A percentile compares a stretch with the other conserved stretches of the same genome.
Conservation (phyloP, 2,888 invertebrate species). For the Heliconius sara region DNA sequence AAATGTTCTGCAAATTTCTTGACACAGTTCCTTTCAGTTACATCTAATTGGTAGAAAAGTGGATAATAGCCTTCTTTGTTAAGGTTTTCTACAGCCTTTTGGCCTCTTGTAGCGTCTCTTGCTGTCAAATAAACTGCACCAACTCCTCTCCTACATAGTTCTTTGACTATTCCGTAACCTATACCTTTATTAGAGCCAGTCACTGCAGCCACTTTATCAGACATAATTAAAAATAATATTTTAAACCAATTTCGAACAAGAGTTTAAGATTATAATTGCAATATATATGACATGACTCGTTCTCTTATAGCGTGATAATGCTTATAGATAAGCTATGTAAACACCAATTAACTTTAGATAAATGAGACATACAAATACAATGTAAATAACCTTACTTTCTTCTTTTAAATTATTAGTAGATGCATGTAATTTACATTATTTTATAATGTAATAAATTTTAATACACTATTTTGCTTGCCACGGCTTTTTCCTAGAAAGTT, state of each 20-base stretch:
- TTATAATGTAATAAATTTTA: too few relatives aligned
- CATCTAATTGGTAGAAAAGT: slow-evolving; percentile 54
- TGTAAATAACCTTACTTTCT: neutral
- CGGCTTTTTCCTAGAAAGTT: too few relatives aligned
- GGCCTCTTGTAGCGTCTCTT: slow-evolving; percentile 80
- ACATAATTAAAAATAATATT: neutral
- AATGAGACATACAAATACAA: neutral
- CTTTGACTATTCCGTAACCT: slow-evolving; percentile 24
- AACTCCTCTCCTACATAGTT: slow-evolving; percentile 63
- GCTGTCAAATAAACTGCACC: slow-evolving; percentile 87
- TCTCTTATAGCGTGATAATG: slow-evolving; percentile 2
- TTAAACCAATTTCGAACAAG: neutral
- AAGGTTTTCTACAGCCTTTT: slow-evolving; percentile 79
- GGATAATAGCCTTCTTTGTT: slow-evolving; percentile 76
- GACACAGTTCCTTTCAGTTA: slow-evolving; percentile 53
- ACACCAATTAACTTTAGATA: slow-evolving; percentile 1
- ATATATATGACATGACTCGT: neutral
- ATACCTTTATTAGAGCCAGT: slow-evolving; percentile 21
- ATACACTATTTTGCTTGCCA: too few relatives aligned
- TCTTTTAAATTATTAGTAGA: neutral
- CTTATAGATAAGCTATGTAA: slow-evolving; percentile 1
- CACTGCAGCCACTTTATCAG: slow-evolving; percentile 11
- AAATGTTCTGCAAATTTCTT: slow-evolving; percentile 51
- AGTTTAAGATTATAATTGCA: neutral
- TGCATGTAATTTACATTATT: neutral